A percentile compares a stretch with the other conserved stretches of the same genome.
Evolutionary conservation across 2,888 invertebrate genomes (phyloP).

Genomic region (Diarsia dahlii): DNA sequence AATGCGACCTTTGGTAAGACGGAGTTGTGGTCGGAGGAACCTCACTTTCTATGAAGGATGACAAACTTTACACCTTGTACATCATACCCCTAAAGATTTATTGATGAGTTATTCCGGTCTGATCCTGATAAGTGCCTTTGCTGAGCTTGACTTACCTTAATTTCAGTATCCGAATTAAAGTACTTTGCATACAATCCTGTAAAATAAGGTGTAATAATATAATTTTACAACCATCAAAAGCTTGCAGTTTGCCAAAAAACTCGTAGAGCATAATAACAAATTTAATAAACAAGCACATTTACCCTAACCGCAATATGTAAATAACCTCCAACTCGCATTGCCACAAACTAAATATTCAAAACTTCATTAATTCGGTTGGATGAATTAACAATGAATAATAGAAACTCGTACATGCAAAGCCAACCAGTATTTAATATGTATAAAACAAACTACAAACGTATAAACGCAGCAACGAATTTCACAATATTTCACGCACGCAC

Average conservation of each 20-base stretch:
- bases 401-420: neutral
- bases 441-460: neutral
- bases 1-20: no score
- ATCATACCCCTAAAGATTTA: neutral
- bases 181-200: neutral
- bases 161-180: neutral
- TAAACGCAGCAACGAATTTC: constrained; percentile 27
- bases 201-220: neutral
- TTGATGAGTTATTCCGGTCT: no score
- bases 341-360: constrained; percentile 40
- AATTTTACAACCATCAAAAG: neutral
- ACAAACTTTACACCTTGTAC: no score
- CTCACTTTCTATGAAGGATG: no score
- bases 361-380: constrained; percentile 14
- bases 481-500: constrained; percentile 42
- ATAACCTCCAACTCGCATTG: constrained; percentile 1
- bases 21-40: no score
- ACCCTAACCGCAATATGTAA: constrained; percentile 18
- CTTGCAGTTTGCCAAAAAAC: neutral
- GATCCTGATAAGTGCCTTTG: no score
- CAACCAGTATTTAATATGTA: constrained; percentile 31
- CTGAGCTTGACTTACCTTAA: no score
- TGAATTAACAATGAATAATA: constrained; percentile 34
- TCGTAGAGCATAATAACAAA: neutral
- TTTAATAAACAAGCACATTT: constrained; percentile 5